Base-by-base conservation (phyloP, 2,888 invertebrate species). In the Drosophila gaucha region DNA sequence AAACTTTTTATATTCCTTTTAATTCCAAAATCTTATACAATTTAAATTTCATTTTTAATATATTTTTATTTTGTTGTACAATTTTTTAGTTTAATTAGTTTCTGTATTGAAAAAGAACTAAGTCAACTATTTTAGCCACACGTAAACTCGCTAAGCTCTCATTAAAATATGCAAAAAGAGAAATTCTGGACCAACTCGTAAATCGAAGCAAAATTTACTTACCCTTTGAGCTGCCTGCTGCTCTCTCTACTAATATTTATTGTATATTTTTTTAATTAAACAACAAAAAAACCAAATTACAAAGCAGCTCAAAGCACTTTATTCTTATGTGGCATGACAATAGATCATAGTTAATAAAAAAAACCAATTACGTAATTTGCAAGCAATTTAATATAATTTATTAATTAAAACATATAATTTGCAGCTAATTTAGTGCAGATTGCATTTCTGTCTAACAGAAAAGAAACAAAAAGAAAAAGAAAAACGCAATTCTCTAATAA, bases 381-480 rank as follows among this genome's bases (percentile, higher is more conserved):
- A 31, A 47, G 47, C 63, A 58, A 71, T 47, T 55, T 65, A 63
- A 56, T 62, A 39, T 63, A 60, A 69, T 67, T 67, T 67, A 67
- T 67, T 54, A 59, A 51, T 57, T 56, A 52, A 55, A 38, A 44
- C 22, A 6, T 64, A 67, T 46, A 60, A 71, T 60, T 69, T 41
- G 39, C 33, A 47, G 50, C 24, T 64, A 67, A 64, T 74, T 71
- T 63, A 69, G 31, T 68, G 51, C 46, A 55, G 39, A 60, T 69
- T 64, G 54, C 60, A 62, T 74, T 82, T 88, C 88, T 88, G 87
- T 88, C 73, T 77, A 86, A 88, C 87, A 88, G 88, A 85, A 85
- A 78, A 88, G 88, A 85, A 85, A 78, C 65, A 30, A 43, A 67
- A 46, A 60, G 9, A 31, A 46, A 46, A 33, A 50, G 49, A 41